Conservation (phyloP, 2,797 vertebrate genomes). For the Pelodytes ibericus region DNA sequence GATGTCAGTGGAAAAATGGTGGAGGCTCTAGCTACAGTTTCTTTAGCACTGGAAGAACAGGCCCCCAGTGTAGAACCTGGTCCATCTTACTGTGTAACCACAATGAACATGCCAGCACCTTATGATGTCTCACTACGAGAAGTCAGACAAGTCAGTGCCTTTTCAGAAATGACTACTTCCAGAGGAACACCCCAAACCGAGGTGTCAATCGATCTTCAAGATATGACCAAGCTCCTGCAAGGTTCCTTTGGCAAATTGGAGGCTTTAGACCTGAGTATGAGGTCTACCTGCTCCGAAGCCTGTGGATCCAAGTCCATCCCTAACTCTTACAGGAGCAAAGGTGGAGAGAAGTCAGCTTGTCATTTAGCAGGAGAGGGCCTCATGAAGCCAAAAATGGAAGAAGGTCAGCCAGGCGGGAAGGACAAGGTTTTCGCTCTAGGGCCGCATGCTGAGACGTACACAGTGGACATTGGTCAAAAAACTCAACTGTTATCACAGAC, state of each 20-base stretch:
- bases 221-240: constrained; percentile 40
- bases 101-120: not conserved
- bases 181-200: not conserved
- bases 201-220: not conserved
- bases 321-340: not conserved
- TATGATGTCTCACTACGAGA: not conserved
- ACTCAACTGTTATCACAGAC: not conserved
- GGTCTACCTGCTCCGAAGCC: not conserved
- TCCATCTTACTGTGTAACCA: not conserved
- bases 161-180: not conserved
- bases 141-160: constrained; percentile 56
- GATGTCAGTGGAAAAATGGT: not conserved
- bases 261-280: constrained; percentile 17
- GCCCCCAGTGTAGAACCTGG: not conserved
- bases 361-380: not conserved
- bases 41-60: not conserved
- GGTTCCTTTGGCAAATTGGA: constrained; percentile 58
- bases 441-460: not conserved
- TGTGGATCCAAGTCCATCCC: not conserved
- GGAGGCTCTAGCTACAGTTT: not conserved
- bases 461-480: not conserved
- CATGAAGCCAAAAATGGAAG: not conserved
- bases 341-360: not conserved
- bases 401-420: not conserved
- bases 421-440: not conserved